These are phyloP conservation scores for Nomada fabriciana DNA, from an alignment of 2,888 invertebrate genomes.

Conservation along the genomic window DNA sequence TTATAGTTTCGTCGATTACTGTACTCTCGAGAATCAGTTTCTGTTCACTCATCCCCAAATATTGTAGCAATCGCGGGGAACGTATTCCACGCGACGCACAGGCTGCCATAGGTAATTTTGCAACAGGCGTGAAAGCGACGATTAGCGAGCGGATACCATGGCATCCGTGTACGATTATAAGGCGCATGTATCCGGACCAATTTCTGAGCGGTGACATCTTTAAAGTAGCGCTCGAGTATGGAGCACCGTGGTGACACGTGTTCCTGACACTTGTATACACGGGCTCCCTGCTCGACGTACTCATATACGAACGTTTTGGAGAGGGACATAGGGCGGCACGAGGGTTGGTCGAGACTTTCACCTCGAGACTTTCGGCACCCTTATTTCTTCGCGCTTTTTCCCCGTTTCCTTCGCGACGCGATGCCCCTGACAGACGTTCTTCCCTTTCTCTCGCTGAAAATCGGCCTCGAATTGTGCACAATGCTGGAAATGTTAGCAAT, in stretches of 20 bases:
- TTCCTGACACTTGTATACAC: constrained; percentile 79
- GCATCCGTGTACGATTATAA: constrained; percentile 38
- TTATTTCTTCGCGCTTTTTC: constrained; percentile 75
- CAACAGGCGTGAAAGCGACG: constrained; percentile 15
- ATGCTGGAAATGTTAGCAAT: constrained; percentile 35
- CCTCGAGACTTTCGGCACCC: constrained; percentile 72
- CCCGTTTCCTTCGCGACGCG: constrained; percentile 64
- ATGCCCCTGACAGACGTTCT: constrained; percentile 74
- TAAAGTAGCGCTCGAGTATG: constrained; percentile 68
- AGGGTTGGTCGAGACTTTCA: constrained; percentile 41
- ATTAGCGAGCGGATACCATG: constrained; percentile 45
- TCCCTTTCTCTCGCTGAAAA: constrained; percentile 41
- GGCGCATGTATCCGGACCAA: constrained; percentile 64
- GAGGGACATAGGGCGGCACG: constrained; percentile 18
- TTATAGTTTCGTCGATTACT: no score
- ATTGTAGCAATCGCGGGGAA: not conserved
- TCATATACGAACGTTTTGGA: constrained; percentile 15
- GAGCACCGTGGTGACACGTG: constrained; percentile 77
- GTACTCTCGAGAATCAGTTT: not conserved
- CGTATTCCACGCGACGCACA: not conserved
- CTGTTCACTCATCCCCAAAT: not conserved
- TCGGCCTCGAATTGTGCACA: constrained; percentile 42
- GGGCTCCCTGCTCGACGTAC: constrained; percentile 33
- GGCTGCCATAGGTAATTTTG: not conserved
- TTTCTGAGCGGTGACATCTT: constrained; percentile 69